These are phyloP conservation scores for Benitochromis conjunctus DNA, from an alignment of 2,113 vertebrate genomes.

Conservation along the genomic window DNA sequence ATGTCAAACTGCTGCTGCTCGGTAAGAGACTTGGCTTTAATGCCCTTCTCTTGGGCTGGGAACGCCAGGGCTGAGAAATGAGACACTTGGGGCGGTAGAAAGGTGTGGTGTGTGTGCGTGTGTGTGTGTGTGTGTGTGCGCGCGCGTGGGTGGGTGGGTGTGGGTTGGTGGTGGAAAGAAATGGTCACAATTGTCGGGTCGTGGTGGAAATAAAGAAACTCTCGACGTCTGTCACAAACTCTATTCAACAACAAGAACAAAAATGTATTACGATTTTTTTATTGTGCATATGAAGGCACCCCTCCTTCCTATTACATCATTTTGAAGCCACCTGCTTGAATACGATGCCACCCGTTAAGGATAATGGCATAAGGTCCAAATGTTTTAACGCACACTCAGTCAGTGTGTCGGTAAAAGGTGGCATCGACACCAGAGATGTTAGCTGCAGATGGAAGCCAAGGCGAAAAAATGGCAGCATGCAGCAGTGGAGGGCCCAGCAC, in stretches of 20 bases:
- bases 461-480: slow-evolving; percentile 28
- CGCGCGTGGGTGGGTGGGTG: rapidly evolving
- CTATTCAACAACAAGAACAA: background rate
- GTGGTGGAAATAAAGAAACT: background rate
- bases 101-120: slow-evolving; percentile 19
- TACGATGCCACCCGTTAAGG: background rate
- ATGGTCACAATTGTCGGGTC: background rate
- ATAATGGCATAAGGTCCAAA: background rate
- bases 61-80: background rate
- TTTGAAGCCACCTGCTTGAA: background rate
- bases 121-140: background rate
- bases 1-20: slow-evolving; percentile 95
- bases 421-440: background rate
- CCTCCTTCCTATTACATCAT: background rate
- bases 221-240: background rate
- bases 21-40: slow-evolving; percentile 76
- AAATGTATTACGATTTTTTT: background rate
- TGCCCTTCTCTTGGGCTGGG: background rate
- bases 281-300: rapidly evolving
- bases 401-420: background rate
- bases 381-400: background rate
- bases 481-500: slow-evolving; percentile 1
- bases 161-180: background rate
- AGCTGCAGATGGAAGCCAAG: background rate
- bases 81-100: background rate